Base-by-base conservation (phyloP, 2,888 invertebrate species). In the Helicoverpa assulta region DNA sequence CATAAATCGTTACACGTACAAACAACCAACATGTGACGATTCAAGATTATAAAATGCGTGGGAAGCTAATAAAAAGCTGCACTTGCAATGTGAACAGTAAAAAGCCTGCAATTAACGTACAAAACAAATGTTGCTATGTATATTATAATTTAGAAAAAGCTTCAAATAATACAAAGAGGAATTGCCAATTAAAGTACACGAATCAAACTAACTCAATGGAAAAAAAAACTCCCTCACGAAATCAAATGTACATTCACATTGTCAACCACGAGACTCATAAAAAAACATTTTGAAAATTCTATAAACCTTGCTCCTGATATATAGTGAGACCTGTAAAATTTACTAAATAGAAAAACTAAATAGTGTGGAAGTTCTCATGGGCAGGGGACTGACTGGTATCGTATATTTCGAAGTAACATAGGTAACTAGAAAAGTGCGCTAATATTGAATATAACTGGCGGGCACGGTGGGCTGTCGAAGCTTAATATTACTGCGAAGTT, bases 261-360 rank as follows among this genome's bases (percentile, higher is more conserved):
- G 78, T 86, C 63, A 85, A 86, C 84, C 91, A 94, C 90, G 90
- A 92, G 86, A 92, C 89, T 86, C 82, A 84, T 89, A 91, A 89
- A 78, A 26, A 90, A 89, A 88, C 76, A 88, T 88, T 88, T 87
- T 80, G 83, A 89, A 90, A 88, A 86, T 74, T 84, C 81, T 91
- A 88, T 91, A 92, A 94, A 96, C 96, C 96, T 96, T 94, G 95
- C 61, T 96, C 96, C 96, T 88, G 95, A 89, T 94, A 96, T 67
- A 95, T 85, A 86, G 95, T 92, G 84, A 96, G 96, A 96, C 96
- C 96, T 96, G 96, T 75, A 95, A 96, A 95, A 93, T 95, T 95
- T 88, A 95, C 95, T 96, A n/a, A n/a, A n/a, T n/a, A n/a, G 89
- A 88, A 94, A 89, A 91, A 90, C 95, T 95, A 90, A 95, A 95